Evolutionary conservation across 2,888 invertebrate species (phyloP), one percentile per base, ranked within the genome.

Genomic region (Pheosia gnoma): DNA sequence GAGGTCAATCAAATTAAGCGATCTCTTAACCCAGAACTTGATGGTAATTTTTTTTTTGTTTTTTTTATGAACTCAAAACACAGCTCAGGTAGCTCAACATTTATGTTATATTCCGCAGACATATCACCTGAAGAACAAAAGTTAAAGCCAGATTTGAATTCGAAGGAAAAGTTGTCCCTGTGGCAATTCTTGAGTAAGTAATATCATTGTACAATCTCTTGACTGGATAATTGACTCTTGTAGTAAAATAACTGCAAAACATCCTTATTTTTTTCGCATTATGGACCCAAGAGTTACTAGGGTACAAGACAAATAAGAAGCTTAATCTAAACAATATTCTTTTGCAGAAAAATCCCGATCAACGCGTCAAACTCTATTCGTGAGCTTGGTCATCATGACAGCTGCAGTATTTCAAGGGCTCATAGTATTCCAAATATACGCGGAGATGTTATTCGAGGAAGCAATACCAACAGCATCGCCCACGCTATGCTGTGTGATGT

Each of bases 341-440:
- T 63, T 76, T 76, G 7, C 82, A 91, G 91, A 73, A 65, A 86
- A 84, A 63, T 89, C 88, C 8, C 74, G 75, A 0, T 82, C 89
- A 3, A 83, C 87, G 0, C 86, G 87, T 0, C 78, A 76, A 3
- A 87, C 86, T 0, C 66, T 90, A 11, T 11, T 77, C 3, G 67
- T 88, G 0, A 70, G 71, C 3, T 43, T 88, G 0, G 68, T 75
- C 0, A 67, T 90, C 3, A 76, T 82, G 62, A 83, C 85, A 0
- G 71, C 84, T 0, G 72, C 83, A 11, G 80, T 87, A 11, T 88
- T 88, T 74, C 89, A 91, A 83, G 91, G 91, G 0, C 61, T 89
- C 0, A 75, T 89, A 0, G 84, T 84, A 0, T 72, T 91, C 0
- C 88, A 89, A 66, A 90, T 91, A 39, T 91, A 89, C 63, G 90